phyloP scores from a whole-genome alignment of 2,888 invertebrate genomes.

The Netelia melanura region DNA sequence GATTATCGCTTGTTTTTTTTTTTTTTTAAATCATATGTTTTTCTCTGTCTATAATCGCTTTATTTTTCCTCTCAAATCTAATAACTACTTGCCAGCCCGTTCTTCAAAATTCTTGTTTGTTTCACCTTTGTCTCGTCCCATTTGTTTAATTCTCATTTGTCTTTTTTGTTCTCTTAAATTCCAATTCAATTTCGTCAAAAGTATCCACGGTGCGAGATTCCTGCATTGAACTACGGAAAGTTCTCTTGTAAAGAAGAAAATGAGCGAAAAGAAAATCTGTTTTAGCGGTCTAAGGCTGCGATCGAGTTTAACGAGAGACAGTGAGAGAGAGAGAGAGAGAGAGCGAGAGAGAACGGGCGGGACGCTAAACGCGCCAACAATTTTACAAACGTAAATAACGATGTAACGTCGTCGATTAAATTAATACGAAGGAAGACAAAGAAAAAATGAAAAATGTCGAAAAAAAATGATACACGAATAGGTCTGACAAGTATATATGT shows the following conservation, averaged over 20 bases:
- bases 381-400: slow-evolving; percentile 51
- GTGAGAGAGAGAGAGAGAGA: slow-evolving; percentile 1
- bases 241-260: slow-evolving; percentile 42
- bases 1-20: slow-evolving; percentile 71
- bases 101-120: background rate
- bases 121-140: background rate
- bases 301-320: background rate
- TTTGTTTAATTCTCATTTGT: background rate
- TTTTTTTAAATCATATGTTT: slow-evolving; percentile 64
- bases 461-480: slow-evolving; percentile 64
- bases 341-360: slow-evolving; percentile 8
- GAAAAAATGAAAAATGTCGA: slow-evolving; percentile 61
- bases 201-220: slow-evolving; percentile 54
- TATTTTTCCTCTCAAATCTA: slow-evolving; percentile 68
- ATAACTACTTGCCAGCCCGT: slow-evolving; percentile 37
- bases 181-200: slow-evolving; percentile 16
- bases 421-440: slow-evolving; percentile 26
- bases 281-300: slow-evolving; percentile 8
- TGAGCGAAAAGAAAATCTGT: background rate
- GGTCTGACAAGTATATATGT: slow-evolving; percentile 75
- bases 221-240: slow-evolving; percentile 46
- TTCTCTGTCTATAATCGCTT: background rate
- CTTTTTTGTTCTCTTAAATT: background rate
- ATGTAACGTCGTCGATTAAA: slow-evolving; percentile 41
- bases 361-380: slow-evolving; percentile 13